Evolutionary conservation across 2,113 vertebrate genomes (phyloP), one percentile per base, ranked within the genome.

Genomic region (Pluvialis apricaria): DNA sequence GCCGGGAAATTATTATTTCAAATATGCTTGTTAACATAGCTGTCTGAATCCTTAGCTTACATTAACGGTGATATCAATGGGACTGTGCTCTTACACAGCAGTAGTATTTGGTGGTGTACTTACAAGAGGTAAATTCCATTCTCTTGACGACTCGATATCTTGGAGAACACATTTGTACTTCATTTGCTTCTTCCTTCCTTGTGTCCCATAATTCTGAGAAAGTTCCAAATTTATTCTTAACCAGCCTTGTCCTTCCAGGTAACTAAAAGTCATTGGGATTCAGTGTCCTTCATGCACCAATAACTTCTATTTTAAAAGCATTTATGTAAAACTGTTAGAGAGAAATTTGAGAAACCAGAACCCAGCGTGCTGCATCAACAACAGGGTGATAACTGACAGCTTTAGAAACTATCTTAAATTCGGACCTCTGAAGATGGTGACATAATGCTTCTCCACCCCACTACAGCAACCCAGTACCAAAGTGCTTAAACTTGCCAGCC

Each of bases 231-330:
- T 28, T 34, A 73, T 71, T 95, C 76, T 62, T 66, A 34, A 55
- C 54, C 73, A 87, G 52, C 52, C 57, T 84, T 25, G 25, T 34
- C 26, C 86, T 65, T 84, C 26, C 52, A 64, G 24, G 44, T 80
- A 68, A 8, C 21, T 44, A 54, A 65, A 73, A 85, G 58, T 77
- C 66, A 82, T 44, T 51, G 83, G 82, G 54, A 82, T 70, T 88
- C 66, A 42, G 52, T 69, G 88, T 84, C 80, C 86, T 96, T 96
- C 86, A 87, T 87, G 86, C 77, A n/a, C 66, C 65, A 65, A 26
- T 91, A 94, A 71, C 70, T 93, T 85, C n/a, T 51, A 2, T 47
- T 95, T 85, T 62, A 62, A 92, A 95, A 82, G 75, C 68, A 44
- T 66, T 92, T 94, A 71, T 84, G 84, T 89, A 92, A 96, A 94